Evolutionary conservation across 2,888 invertebrate genomes (phyloP).

Genomic region (Ellobium chinense): DNA sequence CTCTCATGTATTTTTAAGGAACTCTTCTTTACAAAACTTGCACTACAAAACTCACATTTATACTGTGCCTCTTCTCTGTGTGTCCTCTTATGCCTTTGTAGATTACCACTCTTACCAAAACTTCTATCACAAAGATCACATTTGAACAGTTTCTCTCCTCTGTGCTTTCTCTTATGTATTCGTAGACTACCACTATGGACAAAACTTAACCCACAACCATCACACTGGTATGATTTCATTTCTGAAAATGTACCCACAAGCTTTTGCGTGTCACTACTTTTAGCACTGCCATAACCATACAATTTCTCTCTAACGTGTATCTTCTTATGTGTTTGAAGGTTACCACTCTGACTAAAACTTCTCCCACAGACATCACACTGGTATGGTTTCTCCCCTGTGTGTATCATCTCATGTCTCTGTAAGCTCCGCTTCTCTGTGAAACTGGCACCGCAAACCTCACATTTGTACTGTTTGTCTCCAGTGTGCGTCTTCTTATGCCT

Average conservation of each 20-base stretch:
- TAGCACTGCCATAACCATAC: constrained; percentile 5
- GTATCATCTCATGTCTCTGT: constrained; percentile 42
- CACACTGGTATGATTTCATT: constrained; percentile 41
- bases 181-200: constrained; percentile 28
- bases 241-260: constrained; percentile 47
- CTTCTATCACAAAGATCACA: too few relatives aligned
- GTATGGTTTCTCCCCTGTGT: constrained; percentile 50
- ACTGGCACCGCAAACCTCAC: constrained; percentile 39
- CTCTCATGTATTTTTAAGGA: too few relatives aligned
- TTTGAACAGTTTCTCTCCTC: too few relatives aligned
- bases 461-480: constrained; percentile 29
- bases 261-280: constrained; percentile 36
- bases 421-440: constrained; percentile 39
- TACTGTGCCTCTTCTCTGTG: too few relatives aligned
- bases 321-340: constrained; percentile 17
- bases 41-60: too few relatives aligned
- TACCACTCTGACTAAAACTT: constrained; percentile 29
- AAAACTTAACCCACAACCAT: constrained; percentile 3
- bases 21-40: too few relatives aligned
- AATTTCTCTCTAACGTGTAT: constrained; percentile 28
- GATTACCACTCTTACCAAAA: too few relatives aligned
- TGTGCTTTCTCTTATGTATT: constrained; percentile 47
- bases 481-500: constrained; percentile 45
- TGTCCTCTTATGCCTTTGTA: too few relatives aligned
- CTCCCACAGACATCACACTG: constrained; percentile 45